phyloP scores from a whole-genome alignment of 2,888 invertebrate species.

The Drosophila atroscutellata region DNA sequence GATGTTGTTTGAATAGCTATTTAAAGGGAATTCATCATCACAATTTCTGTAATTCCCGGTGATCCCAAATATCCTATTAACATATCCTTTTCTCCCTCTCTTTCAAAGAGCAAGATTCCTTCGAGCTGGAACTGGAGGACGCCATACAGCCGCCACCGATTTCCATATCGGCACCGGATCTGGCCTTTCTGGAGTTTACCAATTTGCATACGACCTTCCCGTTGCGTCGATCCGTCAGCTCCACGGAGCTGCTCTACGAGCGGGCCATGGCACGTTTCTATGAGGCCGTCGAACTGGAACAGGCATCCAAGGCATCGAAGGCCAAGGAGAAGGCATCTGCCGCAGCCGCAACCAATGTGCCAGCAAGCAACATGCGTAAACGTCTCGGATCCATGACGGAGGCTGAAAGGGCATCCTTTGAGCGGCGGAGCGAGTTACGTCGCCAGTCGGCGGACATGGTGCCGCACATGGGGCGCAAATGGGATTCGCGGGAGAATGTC shows the following conservation, averaged over 20 bases:
- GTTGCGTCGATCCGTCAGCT: constrained; percentile 91
- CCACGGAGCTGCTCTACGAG: constrained; percentile 93
- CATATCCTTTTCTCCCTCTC: constrained; percentile 1
- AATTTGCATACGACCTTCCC: constrained; percentile 85
- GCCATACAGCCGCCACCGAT: constrained; percentile 91
- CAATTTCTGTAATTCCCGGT: not conserved
- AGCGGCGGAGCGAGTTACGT: constrained; percentile 85
- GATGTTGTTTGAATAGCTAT: not conserved
- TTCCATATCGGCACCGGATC: constrained; percentile 92
- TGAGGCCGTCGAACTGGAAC: constrained; percentile 91
- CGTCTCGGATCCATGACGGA: constrained; percentile 86
- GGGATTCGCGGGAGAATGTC: constrained; percentile 83
- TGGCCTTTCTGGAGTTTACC: constrained; percentile 88
- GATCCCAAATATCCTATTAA: not conserved
- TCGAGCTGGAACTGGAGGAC: constrained; percentile 88
- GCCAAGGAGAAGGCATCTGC: constrained; percentile 63
- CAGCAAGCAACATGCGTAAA: constrained; percentile 80
- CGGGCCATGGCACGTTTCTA: constrained; percentile 93
- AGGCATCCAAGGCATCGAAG: constrained; percentile 86
- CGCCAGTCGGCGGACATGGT: constrained; percentile 86
- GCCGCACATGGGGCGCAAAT: constrained; percentile 68
- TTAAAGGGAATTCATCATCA: not conserved
- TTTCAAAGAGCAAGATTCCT: constrained; percentile 86
- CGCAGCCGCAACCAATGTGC: constrained; percentile 32
- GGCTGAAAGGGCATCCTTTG: constrained; percentile 85